These are phyloP conservation scores for Scaptomyza parva DNA, from an alignment of 2,888 invertebrate species.

Conservation along the genomic window DNA sequence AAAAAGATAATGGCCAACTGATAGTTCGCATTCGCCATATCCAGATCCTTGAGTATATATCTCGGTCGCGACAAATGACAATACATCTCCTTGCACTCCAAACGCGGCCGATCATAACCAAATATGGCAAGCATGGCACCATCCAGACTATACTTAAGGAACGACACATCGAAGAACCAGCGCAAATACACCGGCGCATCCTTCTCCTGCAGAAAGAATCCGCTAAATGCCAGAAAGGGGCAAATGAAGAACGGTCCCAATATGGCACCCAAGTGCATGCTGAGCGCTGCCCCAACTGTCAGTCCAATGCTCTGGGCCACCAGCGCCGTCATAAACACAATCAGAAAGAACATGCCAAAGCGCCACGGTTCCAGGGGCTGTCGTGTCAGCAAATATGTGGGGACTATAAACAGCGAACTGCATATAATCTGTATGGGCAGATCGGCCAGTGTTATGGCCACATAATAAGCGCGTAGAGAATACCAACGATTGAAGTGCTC, in stretches of 20 bases:
- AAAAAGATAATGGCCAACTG: slow-evolving; percentile 88
- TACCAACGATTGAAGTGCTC: slow-evolving; percentile 97
- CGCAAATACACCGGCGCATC: slow-evolving; percentile 91
- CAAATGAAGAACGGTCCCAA: slow-evolving; percentile 94
- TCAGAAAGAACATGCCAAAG: slow-evolving; percentile 89
- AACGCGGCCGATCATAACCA: slow-evolving; percentile 90
- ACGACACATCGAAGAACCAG: slow-evolving; percentile 95
- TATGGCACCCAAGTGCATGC: slow-evolving; percentile 94
- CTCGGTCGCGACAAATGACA: slow-evolving; percentile 90
- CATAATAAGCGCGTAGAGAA: slow-evolving; percentile 92
- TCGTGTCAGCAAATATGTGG: slow-evolving; percentile 94
- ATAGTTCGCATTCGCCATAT: slow-evolving; percentile 89
- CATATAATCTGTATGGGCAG: slow-evolving; percentile 92
- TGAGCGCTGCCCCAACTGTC: slow-evolving; percentile 92
- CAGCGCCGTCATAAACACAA: slow-evolving; percentile 91
- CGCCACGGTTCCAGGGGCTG: slow-evolving; percentile 92
- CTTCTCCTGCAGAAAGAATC: slow-evolving; percentile 94
- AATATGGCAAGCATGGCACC: slow-evolving; percentile 93
- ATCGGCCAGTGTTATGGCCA: slow-evolving; percentile 91
- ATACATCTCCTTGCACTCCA: slow-evolving; percentile 90
- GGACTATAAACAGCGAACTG: slow-evolving; percentile 90
- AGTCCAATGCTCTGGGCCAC: slow-evolving; percentile 95
- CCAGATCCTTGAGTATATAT: slow-evolving; percentile 91
- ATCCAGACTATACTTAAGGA: slow-evolving; percentile 94
- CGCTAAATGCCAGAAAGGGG: slow-evolving; percentile 96